Conservation (phyloP, 2,797 vertebrate genomes). For the Pteronotus mesoamericanus region DNA sequence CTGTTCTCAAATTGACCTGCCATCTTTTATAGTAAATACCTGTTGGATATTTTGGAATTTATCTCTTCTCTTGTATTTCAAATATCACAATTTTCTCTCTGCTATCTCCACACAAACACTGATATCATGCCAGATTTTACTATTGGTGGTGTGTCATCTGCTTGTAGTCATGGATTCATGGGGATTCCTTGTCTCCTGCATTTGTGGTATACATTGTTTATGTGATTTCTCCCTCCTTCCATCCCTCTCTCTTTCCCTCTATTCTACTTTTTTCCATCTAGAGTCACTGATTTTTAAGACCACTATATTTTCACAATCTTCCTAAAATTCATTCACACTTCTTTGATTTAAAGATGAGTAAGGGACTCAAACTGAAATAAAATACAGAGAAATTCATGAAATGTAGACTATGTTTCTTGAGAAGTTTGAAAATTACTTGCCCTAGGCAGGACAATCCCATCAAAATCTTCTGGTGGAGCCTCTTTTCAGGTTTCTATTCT, state of each 20-base stretch:
- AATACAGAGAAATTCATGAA: background rate
- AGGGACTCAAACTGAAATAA: background rate
- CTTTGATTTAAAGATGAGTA: background rate
- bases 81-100: background rate
- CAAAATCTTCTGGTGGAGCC: background rate
- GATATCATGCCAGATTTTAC: background rate
- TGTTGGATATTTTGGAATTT: background rate
- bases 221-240: background rate
- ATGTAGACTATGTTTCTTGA: background rate
- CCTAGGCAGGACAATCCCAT: background rate
- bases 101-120: background rate
- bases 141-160: background rate
- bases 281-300: background rate
- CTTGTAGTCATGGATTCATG: background rate
- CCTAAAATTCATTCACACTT: background rate
- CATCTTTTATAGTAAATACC: background rate
- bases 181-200: background rate
- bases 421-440: background rate
- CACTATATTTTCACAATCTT: background rate
- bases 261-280: background rate
- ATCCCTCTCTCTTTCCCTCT: background rate
- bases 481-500: background rate
- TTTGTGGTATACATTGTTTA: background rate
- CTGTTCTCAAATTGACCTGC: background rate
- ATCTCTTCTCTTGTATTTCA: background rate